phyloP scores from a whole-genome alignment of 2,888 invertebrate species.

The Anoplius nigerrimus region DNA sequence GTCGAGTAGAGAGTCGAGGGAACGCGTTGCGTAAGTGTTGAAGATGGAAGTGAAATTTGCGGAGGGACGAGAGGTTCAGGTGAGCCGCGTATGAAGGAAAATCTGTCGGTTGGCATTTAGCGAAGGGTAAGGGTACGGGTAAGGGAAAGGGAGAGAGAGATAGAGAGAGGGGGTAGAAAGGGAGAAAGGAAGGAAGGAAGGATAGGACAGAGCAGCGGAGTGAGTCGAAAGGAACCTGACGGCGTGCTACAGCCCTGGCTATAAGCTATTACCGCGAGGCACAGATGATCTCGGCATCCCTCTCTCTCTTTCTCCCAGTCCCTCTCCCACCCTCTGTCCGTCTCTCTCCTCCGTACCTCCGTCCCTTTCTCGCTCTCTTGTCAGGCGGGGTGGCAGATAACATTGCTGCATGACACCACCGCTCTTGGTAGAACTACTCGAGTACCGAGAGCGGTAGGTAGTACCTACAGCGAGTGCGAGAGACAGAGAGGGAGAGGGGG shows the following conservation, averaged over 20 bases:
- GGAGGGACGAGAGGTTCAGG: too few species aligned
- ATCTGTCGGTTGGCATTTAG: too few species aligned
- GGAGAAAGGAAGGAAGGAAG: not conserved
- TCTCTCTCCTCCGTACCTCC: constrained; percentile 33
- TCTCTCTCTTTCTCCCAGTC: constrained; percentile 38
- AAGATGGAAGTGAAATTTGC: too few species aligned
- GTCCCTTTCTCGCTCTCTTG: constrained; percentile 49
- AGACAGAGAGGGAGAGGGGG: constrained; percentile 16
- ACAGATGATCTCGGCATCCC: constrained; percentile 50
- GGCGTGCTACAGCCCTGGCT: constrained; percentile 63
- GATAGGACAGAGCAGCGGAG: not conserved
- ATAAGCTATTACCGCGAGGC: constrained; percentile 71
- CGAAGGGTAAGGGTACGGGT: not conserved
- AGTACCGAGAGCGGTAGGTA: constrained; percentile 61
- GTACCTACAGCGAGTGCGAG: constrained; percentile 41
- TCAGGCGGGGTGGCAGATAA: constrained; percentile 71
- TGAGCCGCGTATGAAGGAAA: too few species aligned
- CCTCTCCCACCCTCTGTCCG: constrained; percentile 15
- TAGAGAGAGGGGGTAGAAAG: not conserved
- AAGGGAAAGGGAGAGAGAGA: not conserved
- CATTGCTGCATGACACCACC: constrained; percentile 70
- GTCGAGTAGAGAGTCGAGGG: too few species aligned
- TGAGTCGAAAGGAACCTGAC: constrained; percentile 22
- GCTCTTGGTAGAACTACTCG: constrained; percentile 70
- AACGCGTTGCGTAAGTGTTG: too few species aligned